Base-by-base conservation (phyloP, 2,888 invertebrate genomes). In the Flexamia atlantica region DNA sequence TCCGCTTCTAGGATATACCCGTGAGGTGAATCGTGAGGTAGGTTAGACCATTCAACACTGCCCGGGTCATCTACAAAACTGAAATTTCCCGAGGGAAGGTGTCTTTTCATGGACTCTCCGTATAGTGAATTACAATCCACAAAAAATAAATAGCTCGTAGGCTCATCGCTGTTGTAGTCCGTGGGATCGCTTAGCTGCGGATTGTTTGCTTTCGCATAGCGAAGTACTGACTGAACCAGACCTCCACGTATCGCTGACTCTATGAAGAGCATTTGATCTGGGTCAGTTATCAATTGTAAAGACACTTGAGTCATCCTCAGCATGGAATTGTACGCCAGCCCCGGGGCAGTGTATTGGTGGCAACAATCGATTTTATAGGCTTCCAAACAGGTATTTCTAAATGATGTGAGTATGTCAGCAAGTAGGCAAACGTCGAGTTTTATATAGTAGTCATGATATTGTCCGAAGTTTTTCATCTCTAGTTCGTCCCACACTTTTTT, bases 401-500 rank as follows among this genome's bases (percentile, higher is more conserved):
- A 85, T 12, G 81, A 70, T 70, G 84, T 83, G n/a, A 86, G 70
- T 53, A 84, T 82, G 25, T 87, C 84, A 23, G 57, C 40, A 1
- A 85, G 42, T 23, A 86, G 53, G 17, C 80, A 68, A 5, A 85
- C 72, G 42, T 84, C 83, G 0, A 60, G 32, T 50, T 79, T 82
- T 17, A 84, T 36, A 28, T 85, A 85, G 14, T 84, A 70, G 17
- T 81, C 36, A 0, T 81, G 86, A 84, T 90, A 90, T 81, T 89
- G 88, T 0, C 87, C 88, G 23, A 90, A 83, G 28, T 85, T 89
- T 64, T 87, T 79, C 40, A 88, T 87, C 0, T 88, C 60, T 72
- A 90, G 90, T 30, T 36, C 81, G 0, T 85, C 25, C 89, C 90
- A 90, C 0, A 90, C 88, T 4, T 85, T 86, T 53, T 85, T 36